phyloP scores from a whole-genome alignment of 2,113 vertebrate genomes.

The Amphilophus citrinellus region DNA sequence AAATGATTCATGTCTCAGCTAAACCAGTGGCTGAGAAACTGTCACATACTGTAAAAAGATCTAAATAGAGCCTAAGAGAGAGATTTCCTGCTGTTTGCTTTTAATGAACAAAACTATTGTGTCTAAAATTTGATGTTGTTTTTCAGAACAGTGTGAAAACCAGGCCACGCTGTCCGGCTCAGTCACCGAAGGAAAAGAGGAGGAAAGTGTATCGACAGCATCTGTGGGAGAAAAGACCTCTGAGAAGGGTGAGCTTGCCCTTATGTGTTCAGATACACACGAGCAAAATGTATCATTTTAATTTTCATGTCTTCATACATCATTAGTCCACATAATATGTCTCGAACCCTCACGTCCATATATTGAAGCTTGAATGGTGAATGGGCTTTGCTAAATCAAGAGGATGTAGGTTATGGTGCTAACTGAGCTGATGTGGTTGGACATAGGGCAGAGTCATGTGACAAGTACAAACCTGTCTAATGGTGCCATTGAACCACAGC shows the following conservation, averaged over 20 bases:
- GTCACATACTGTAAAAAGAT: not conserved
- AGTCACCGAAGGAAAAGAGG: not conserved
- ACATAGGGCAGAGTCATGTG: not conserved
- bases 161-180: not conserved
- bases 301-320: not conserved
- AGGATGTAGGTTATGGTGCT: not conserved
- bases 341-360: not conserved
- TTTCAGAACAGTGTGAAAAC: conserved; percentile 25
- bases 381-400: not conserved
- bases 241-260: conserved; percentile 38
- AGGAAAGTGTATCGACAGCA: not conserved
- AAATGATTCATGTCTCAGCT: not conserved
- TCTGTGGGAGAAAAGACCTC: conserved; percentile 8
- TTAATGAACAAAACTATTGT: not conserved
- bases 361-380: conserved; percentile 13
- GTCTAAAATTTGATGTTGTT: not conserved
- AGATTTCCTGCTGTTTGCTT: not conserved
- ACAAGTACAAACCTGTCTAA: conserved; percentile 37
- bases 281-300: not conserved
- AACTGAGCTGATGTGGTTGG: conserved; percentile 36
- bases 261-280: not conserved
- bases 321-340: not conserved
- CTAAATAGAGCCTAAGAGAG: not conserved
- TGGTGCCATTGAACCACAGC: conserved; percentile 14
- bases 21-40: not conserved